Base-by-base conservation (phyloP, 37 sponge, comb jelly and placozoan genomes). In the Mnemiopsis leidyi region DNA sequence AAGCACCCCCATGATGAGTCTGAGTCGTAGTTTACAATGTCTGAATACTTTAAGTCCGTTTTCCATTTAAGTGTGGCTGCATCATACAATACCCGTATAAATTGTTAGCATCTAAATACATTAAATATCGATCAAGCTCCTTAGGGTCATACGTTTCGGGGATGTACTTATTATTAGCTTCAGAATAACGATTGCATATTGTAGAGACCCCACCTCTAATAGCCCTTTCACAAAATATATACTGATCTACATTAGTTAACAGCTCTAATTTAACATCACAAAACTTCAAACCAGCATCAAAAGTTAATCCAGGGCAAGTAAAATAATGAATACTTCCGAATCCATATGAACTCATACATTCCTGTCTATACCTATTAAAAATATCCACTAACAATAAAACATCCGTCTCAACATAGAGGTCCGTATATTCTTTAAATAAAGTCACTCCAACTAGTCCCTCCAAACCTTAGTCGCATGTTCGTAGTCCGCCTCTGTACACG, bases 261-360 rank as follows among this genome's bases (percentile, higher is more conserved):
- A 33, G 13, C n/a, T 93, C 93, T 26, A 93, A 28, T 26, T 68
- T 37, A 20, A 93, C 75, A 32, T 69, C 69, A 9, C 24, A 69
- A 36, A 2, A 36, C 24, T 93, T 93, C 75, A 69, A 32, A 20
- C 68, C 69, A 25, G 93, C 93, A 75, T 93, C 93, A 71, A 71
- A 93, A 16, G 93, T 69, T 38, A 93, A 26, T 68, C 36, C 71
- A 25, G 73, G 73, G 1, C 36, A 13, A 32, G 73, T 93, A 39
- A 69, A 69, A 28, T 93, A 93, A 26, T 93, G 68, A 2, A 69
- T 32, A 25, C 75, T 71, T 7, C 69, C 93, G 23, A 69, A 38
- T 3, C 29, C 75, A 28, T 93, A 93, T 9, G 5, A 16, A 3
- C 69, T 26, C 7, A 79, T 18, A 13, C 37, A 13, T 31, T 30